Conservation (phyloP, 2,797 vertebrate species). For the Eulemur coronatus region DNA sequence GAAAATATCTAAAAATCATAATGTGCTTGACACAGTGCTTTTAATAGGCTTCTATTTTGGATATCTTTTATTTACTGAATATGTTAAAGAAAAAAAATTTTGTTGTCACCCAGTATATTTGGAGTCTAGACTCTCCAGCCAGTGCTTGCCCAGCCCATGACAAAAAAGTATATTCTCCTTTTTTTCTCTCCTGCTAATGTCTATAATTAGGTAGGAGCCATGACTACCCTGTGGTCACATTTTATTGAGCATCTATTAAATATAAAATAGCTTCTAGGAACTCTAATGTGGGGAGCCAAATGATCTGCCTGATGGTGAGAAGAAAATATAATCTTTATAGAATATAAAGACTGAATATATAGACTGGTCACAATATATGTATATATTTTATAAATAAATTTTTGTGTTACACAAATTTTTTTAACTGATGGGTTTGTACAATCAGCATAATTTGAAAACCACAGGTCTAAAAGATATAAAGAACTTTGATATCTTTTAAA, state of each 20-base stretch:
- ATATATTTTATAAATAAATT: neutral
- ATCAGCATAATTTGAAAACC: constrained; percentile 4
- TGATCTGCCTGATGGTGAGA: neutral
- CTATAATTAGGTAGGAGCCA: neutral
- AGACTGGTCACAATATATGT: neutral
- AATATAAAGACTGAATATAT: neutral
- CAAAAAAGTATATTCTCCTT: neutral
- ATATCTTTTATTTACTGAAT: neutral
- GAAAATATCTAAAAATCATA: neutral
- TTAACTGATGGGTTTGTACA: neutral
- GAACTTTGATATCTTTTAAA: constrained; percentile 13
- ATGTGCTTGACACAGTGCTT: neutral
- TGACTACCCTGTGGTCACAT: neutral
- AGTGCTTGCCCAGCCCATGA: neutral
- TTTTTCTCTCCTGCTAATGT: neutral
- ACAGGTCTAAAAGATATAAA: neutral
- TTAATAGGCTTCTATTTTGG: neutral
- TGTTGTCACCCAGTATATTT: neutral
- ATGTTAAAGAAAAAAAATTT: neutral
- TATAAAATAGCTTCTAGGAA: neutral
- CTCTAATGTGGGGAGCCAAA: neutral
- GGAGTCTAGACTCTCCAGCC: neutral
- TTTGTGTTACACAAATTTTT: neutral
- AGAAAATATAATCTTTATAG: neutral
- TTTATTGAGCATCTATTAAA: constrained; percentile 29